Evolutionary conservation across 2,888 invertebrate species (phyloP), one percentile per base, ranked within the genome.

Genomic region (Ochropleura leucogaster): DNA sequence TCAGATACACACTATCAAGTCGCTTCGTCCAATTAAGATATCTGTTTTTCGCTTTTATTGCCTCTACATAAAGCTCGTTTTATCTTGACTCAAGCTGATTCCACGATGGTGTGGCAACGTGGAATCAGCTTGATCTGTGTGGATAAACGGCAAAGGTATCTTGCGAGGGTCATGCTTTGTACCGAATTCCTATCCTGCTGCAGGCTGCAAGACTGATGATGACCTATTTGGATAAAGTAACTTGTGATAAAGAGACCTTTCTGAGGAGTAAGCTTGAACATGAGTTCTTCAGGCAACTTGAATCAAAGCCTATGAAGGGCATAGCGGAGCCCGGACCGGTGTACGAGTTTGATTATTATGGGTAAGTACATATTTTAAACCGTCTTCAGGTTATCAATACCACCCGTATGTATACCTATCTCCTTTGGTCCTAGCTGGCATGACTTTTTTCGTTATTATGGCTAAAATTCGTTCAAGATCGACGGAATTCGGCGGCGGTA

Each of bases 161-260:
- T 47, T 16, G 20, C 2, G 12, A 18, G 0, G 7, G 12, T 7
- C 30, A 65, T 18, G 10, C 30, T 30, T 66, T n/a, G 1, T 42
- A 6, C 12, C 8, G 8, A 51, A 9, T 3, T 71, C 20, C 16
- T 57, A 51, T 46, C 10, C 49, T 62, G 30, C 30, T 59, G 4
- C 73, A 95, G 95, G 98, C 98, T 14, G 98, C 98, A 10, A 93
- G 97, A 70, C 90, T 97, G 53, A 97, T 98, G 97, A 95, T 96
- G 74, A 96, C 97, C 0, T 97, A 97, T 87, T 95, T 94, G 0
- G 92, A 97, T 78, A 97, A 96, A 90, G 97, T 97, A 10, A 96
- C 96, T 0, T 98, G 98, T 85, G 97, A 97, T 84, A 95, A 97
- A 72, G 97, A 97, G 84, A 97, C 97, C 3, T 97, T 97, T 80